Evolutionary conservation across 2,888 invertebrate genomes (phyloP), one percentile per base, ranked within the genome.

Genomic region (Drosophila borealis): DNA sequence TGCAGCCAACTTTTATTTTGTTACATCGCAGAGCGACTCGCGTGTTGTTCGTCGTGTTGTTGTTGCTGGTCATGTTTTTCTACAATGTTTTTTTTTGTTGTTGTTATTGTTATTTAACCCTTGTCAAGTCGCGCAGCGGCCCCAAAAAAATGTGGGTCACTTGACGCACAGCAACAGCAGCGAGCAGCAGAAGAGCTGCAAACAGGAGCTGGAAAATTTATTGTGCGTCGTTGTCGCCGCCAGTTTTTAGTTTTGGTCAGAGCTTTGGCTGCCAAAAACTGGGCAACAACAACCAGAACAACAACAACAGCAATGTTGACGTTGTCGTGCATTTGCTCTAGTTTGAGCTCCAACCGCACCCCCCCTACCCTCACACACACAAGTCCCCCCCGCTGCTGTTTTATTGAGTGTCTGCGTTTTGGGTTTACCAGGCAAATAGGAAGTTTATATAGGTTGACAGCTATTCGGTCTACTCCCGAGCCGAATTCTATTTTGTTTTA

Each of bases 251-350:
- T 77, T 77, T 63, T 80, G 77, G 67, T 65, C 80, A 69, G 73
- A 54, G 74, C 60, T 62, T 70, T 62, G 56, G 70, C 65, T 75
- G 76, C 71, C 69, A 76, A 79, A 66, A 63, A 56, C 33, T 42
- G 45, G 53, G 13, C 69, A 59, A 41, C 51, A 56, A 60, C 51
- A 60, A 59, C 51, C 53, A 70, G 55, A 65, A 42, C 42, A 41
- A 61, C 53, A 41, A 53, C 66, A 75, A 63, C 78, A 83, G 74
- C 19, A 50, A 74, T 57, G 61, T 68, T 56, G 64, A 60, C 74
- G 83, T 86, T 88, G 71, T 77, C 80, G 71, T 85, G 80, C 83
- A 85, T 82, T 82, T 80, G 87, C 82, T 86, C 83, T 63, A 83
- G 64, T 86, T 88, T 74, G 8, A 41, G 29, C 6, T 8, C 2